Evolutionary conservation across 2,797 vertebrate genomes (phyloP), one percentile per base, ranked within the genome.

Genomic region (Pagetopsis macropterus): DNA sequence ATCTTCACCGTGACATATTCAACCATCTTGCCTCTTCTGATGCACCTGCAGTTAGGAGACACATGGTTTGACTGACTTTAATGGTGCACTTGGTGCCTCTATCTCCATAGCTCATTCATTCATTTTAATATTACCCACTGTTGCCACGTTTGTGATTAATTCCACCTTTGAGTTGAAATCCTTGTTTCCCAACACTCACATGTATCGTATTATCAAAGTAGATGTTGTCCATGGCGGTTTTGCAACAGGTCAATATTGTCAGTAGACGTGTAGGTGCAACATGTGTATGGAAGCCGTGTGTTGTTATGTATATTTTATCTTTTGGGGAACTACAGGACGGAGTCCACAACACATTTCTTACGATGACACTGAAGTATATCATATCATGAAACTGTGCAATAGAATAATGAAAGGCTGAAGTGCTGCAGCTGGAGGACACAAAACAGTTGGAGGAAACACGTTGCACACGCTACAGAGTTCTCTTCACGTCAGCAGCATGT

Each of bases 401-500:
- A 3, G 13, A 31, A 14, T 70, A 65, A 54, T 43, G 13, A 64
- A 27, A 60, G 57, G 52, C 31, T 27, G 51, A 44, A 41, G 12
- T 13, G 50, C 15, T 62, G 50, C 67, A 70, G 50, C 57, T 64
- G 54, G 45, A 54, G 37, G 59, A 72, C 52, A 33, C 58, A 63
- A 81, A 57, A 54, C 16, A 70, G 33, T 7, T 73, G 61, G 58
- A 40, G 59, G 49, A 62, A 66, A 50, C 10, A 41, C 4, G 4
- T 12, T n/a, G 14, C 5, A 8, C n/a, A 19, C 40, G 19, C 49
- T 27, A 5, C 27, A 27, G 55, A 76, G 68, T 69, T 56, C 69
- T 72, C 79, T 72, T 87, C 60, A 76, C 75, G 74, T 83, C 83
- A 83, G 52, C 13, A 41, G 27, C 62, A 69, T 78, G 81, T 84